Evolutionary conservation across 1,140 invertebrate species (phyloP).

Genomic region (Gonatopus flavifemur): DNA sequence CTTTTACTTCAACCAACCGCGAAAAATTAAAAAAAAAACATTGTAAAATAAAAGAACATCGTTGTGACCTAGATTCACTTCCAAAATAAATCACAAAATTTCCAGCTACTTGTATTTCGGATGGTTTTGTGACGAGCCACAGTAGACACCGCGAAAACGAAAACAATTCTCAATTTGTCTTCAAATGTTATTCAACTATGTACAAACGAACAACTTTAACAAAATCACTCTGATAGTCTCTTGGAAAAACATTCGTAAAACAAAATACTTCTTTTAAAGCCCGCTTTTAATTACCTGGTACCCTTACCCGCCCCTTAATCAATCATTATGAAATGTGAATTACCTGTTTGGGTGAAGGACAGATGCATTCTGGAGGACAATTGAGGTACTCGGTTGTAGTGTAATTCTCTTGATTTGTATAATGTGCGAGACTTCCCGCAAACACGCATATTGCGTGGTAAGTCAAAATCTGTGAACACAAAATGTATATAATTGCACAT

Average conservation of each 20-base stretch:
- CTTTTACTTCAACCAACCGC: too few relatives aligned
- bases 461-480: not conserved
- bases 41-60: too few relatives aligned
- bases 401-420: constrained; percentile 33
- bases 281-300: not conserved
- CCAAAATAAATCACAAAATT: too few relatives aligned
- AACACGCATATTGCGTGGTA: not conserved
- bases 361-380: constrained; percentile 77
- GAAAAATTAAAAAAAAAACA: too few relatives aligned
- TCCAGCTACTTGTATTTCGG: too few relatives aligned
- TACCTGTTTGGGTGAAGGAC: constrained; percentile 80
- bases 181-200: not conserved
- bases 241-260: constrained; percentile 13
- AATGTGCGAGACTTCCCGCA: constrained; percentile 21
- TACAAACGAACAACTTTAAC: not conserved
- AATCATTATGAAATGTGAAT: constrained; percentile 19
- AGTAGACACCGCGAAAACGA: too few relatives aligned
- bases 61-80: too few relatives aligned
- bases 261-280: not conserved
- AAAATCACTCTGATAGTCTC: not conserved
- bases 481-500: constrained; percentile 38
- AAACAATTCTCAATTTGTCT: not conserved
- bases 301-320: not conserved
- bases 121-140: too few relatives aligned
- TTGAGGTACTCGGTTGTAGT: constrained; percentile 26